phyloP scores from a whole-genome alignment of 2,888 invertebrate species.

The Stenolophus ochropezus region DNA sequence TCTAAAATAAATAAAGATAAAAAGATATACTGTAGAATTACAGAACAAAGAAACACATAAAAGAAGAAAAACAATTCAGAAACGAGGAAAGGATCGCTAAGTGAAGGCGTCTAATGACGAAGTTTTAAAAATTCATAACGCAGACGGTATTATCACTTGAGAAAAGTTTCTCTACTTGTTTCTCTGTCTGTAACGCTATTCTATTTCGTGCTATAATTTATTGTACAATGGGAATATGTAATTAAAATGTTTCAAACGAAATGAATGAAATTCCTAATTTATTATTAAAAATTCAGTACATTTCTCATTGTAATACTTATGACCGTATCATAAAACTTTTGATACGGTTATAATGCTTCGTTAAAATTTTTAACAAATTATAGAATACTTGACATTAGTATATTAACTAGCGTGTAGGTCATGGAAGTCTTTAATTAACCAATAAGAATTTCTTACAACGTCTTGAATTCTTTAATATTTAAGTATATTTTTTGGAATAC shows the following conservation, averaged over 20 bases:
- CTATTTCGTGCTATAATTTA: not conserved
- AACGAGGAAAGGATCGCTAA: not conserved
- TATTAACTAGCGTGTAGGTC: too few species aligned
- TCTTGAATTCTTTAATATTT: too few species aligned
- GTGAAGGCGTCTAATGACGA: conserved; percentile 40
- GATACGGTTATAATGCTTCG: too few species aligned
- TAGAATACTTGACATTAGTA: too few species aligned
- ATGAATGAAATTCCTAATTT: not conserved
- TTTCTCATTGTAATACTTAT: too few species aligned
- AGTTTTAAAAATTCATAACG: conserved; percentile 51
- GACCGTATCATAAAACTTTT: too few species aligned
- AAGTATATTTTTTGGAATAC: too few species aligned
- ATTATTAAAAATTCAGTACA: too few species aligned
- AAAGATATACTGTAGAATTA: conserved; percentile 3
- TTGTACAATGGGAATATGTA: not conserved
- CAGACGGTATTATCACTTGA: conserved; percentile 21
- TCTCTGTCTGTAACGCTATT: not conserved
- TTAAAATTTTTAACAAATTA: too few species aligned
- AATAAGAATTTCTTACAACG: too few species aligned
- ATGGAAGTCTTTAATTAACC: too few species aligned
- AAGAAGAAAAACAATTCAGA: conserved; percentile 10
- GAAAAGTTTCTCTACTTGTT: not conserved
- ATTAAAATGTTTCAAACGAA: not conserved
- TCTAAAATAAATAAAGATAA: conserved; percentile 19
- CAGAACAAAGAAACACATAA: not conserved